These are phyloP conservation scores for Mobula birostris DNA, from an alignment of 2,113 vertebrate species.

Conservation along the genomic window DNA sequence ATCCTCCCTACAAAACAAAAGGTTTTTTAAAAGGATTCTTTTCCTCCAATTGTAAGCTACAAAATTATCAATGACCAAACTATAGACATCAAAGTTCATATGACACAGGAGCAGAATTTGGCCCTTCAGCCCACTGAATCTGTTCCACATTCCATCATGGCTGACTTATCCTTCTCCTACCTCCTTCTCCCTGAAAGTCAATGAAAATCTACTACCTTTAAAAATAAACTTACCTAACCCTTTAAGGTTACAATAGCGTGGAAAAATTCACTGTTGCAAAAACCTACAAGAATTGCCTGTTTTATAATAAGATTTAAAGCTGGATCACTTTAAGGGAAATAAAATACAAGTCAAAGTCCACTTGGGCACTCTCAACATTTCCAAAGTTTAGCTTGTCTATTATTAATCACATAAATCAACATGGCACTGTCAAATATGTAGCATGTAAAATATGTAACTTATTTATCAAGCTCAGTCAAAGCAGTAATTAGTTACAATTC, in stretches of 20 bases:
- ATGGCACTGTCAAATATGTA: not conserved
- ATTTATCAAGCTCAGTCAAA: not conserved
- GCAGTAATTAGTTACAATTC: not conserved
- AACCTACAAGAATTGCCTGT: not conserved
- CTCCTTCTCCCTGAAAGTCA: too few relatives aligned
- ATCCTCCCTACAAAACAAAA: constrained; percentile 71
- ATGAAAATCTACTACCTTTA: too few relatives aligned
- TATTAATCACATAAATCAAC: not conserved
- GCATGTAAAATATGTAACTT: not conserved
- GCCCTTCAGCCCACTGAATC: too few relatives aligned
- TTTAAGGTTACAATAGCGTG: not conserved
- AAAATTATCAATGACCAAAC: not conserved
- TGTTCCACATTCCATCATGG: too few relatives aligned
- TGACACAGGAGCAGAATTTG: too few relatives aligned
- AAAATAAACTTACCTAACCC: not conserved
- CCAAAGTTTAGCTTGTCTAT: not conserved
- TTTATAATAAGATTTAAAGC: not conserved
- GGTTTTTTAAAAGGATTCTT: not conserved
- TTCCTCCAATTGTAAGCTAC: not conserved
- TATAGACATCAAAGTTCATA: not conserved
- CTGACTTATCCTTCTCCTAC: too few relatives aligned
- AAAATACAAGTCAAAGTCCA: not conserved
- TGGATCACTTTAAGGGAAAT: not conserved
- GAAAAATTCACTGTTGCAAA: not conserved
- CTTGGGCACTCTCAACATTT: not conserved